Percentiles rank a stretch among this genome's conserved stretches.
Conservation (phyloP, 2,797 vertebrate genomes). For the Pseudochromis fuscus region DNA sequence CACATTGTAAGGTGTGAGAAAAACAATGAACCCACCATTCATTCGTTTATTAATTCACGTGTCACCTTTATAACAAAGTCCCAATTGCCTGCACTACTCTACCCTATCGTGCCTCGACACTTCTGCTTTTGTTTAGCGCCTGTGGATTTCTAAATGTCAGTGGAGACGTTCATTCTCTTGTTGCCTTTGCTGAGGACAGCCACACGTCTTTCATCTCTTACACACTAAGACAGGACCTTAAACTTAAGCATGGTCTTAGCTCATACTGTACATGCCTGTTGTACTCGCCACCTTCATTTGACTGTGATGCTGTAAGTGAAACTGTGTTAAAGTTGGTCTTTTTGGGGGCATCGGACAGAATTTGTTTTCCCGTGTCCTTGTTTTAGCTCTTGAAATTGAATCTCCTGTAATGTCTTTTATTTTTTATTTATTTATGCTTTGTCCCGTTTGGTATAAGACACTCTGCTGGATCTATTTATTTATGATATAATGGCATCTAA, state of each 20-base stretch:
- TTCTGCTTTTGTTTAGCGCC: constrained; percentile 54
- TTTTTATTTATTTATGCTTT: constrained; percentile 68
- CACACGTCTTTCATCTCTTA: constrained; percentile 57
- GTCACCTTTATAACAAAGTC: constrained; percentile 58
- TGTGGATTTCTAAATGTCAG: constrained; percentile 43
- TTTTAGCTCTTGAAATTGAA: constrained; percentile 50
- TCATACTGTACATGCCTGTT: constrained; percentile 42
- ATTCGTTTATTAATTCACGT: constrained; percentile 15
- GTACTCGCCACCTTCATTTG: constrained; percentile 37
- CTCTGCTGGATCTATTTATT: constrained; percentile 74
- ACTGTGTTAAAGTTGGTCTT: constrained; percentile 51
- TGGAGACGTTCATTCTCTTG: constrained; percentile 53
- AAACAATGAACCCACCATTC: constrained; percentile 23
- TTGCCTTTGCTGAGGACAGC: constrained; percentile 78
- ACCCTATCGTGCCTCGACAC: constrained; percentile 79
- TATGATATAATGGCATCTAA: constrained; percentile 51
- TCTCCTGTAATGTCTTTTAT: constrained; percentile 54
- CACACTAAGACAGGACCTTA: constrained; percentile 79
- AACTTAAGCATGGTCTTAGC: constrained; percentile 73
- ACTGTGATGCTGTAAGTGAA: constrained; percentile 66
- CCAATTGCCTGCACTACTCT: constrained; percentile 72
- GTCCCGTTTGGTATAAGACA: constrained; percentile 49
- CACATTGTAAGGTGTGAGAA: constrained; percentile 27
- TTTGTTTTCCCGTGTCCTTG: constrained; percentile 31
- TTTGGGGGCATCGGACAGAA: constrained; percentile 27